Conservation (phyloP, 2,113 vertebrate species). For the Phaetusa simplex region DNA sequence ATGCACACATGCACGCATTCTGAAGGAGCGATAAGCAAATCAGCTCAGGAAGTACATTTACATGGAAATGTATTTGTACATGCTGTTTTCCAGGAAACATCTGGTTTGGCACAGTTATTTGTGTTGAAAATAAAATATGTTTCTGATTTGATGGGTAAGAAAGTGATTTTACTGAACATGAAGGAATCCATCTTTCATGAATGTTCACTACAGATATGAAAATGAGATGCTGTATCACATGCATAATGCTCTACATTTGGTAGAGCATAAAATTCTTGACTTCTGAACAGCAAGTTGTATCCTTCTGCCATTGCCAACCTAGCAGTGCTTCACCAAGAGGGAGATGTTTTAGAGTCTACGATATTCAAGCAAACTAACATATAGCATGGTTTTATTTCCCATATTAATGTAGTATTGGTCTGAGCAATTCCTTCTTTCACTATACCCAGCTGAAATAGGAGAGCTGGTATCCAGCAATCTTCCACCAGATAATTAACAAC, state of each 20-base stretch:
- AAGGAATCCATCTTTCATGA: not conserved
- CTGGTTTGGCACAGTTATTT: not conserved
- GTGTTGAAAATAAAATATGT: not conserved
- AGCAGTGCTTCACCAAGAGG: not conserved
- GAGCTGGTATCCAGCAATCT: not conserved
- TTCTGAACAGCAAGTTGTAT: not conserved
- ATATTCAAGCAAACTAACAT: not conserved
- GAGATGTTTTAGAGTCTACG: not conserved
- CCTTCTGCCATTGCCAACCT: not conserved
- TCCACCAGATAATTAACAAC: not conserved
- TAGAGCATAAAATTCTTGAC: not conserved
- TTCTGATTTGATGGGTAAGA: not conserved
- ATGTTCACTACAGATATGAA: not conserved
- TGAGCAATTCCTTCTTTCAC: not conserved
- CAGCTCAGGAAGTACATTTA: not conserved
- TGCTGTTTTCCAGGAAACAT: not conserved
- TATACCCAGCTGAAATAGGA: not conserved
- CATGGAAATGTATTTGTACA: not conserved
- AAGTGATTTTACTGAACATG: not conserved
- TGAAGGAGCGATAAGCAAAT: not conserved
- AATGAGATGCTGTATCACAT: not conserved
- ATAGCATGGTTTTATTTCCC: not conserved
- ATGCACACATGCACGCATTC: rapidly evolving
- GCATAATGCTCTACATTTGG: no score
- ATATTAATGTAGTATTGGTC: not conserved